phyloP scores from a whole-genome alignment of 64 coral and sea anemone species.

The Porites lutea region DNA sequence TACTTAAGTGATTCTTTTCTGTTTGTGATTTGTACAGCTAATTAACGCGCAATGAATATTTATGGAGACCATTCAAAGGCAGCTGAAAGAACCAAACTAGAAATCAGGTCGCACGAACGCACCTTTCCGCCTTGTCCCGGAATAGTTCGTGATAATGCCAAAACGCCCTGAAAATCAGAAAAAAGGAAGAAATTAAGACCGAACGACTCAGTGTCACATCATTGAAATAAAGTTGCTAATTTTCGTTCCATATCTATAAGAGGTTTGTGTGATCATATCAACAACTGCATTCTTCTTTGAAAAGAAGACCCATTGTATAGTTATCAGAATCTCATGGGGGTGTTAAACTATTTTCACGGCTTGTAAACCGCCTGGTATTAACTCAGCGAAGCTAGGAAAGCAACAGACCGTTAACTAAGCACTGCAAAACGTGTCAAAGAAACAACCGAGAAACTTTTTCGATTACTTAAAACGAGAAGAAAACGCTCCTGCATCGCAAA shows the following conservation, averaged over 20 bases:
- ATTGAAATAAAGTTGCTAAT: conserved; percentile 11
- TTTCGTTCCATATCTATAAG: not conserved
- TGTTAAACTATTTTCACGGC: conserved; percentile 12
- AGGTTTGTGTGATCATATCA: not conserved
- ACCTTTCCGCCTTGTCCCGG: conserved; percentile 95
- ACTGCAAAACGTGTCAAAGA: too few species aligned
- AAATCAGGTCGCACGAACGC: conserved; percentile 5
- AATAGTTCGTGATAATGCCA: conserved; percentile 94
- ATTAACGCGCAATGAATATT: conserved; percentile 14
- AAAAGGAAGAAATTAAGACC: not conserved
- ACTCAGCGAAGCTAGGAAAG: not conserved
- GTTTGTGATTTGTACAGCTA: not conserved
- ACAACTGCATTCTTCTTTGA: conserved; percentile 9
- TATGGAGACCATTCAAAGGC: not conserved
- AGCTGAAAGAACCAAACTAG: conserved; percentile 19
- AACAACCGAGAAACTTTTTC: too few species aligned
- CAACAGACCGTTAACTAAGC: not conserved
- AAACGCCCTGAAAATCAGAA: conserved; percentile 68
- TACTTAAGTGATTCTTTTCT: not conserved
- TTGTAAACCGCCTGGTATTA: not conserved
- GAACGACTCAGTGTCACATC: not conserved
- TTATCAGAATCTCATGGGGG: conserved; percentile 1
- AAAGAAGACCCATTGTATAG: conserved; percentile 27
- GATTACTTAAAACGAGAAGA: not conserved
- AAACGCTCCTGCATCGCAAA: too few species aligned